Conservation (phyloP, 2,888 invertebrate genomes). For the Rhagophthalmus giganteus region DNA sequence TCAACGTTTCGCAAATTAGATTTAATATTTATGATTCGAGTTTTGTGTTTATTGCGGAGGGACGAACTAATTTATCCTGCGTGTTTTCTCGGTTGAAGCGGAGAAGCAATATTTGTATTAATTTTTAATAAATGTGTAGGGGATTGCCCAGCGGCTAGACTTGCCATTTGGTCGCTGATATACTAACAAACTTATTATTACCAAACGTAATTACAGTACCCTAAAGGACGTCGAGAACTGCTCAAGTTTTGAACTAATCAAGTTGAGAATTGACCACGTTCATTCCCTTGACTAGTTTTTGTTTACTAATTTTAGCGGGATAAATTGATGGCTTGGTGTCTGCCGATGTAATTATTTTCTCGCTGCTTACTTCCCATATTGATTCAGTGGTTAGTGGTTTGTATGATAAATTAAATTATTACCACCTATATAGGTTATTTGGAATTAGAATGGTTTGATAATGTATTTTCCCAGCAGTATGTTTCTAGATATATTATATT, state of each 20-base stretch:
- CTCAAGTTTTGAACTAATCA: conserved; percentile 23
- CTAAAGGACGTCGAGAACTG: conserved; percentile 9
- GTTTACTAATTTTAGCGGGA: conserved; percentile 14
- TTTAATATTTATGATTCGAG: no score
- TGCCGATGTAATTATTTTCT: conserved; percentile 21
- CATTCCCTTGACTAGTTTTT: conserved; percentile 10
- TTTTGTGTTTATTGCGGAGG: no score
- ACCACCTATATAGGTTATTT: neutral
- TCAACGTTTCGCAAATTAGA: no score
- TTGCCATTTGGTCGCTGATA: conserved; percentile 5
- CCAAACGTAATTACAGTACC: conserved; percentile 18
- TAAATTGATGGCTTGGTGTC: conserved; percentile 12
- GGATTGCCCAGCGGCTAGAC: neutral
- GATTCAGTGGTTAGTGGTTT: conserved; percentile 11
- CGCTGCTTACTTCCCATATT: conserved; percentile 10
- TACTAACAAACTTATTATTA: conserved; percentile 20
- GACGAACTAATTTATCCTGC: no score
- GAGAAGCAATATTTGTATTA: neutral
- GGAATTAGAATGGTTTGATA: no score
- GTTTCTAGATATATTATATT: no score
- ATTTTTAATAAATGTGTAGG: neutral
- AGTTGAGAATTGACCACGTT: conserved; percentile 20
- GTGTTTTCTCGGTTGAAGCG: no score
- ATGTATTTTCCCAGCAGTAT: no score
- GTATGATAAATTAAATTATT: conserved; percentile 12